Base-by-base conservation (phyloP, 1,140 invertebrate genomes). In the Augochlora pura region DNA sequence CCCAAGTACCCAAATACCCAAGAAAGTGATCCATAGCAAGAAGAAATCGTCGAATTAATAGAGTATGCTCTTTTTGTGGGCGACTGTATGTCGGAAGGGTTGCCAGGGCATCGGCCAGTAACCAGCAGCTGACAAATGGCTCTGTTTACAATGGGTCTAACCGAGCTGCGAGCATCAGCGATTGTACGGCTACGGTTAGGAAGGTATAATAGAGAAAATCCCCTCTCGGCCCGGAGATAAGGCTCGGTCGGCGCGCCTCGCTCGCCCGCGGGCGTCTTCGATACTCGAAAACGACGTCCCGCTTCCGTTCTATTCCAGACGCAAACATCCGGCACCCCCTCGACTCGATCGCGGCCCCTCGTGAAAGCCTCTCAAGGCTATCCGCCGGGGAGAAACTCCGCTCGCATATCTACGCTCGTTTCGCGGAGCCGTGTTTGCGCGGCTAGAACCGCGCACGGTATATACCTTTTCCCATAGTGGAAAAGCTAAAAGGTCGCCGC, bases 121-220 rank as follows among this genome's bases (percentile, higher is more conserved):
- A 57, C 66, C 66, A 52, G 57, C 32, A 42, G 54, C 81, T 89
- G 87, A 89, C 87, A 87, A 89, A 89, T 87, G 84, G 84, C 76
- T 87, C 85, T 89, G 88, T 88, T 89, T 89, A 88, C 86, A 88
- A 89, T 82, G 83, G 83, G 57, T 86, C 32, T 77, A 74, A 86
- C 77, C 65, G 66, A 74, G 62, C 68, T 63, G 68, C 76, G 68
- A 77, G 68, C 76, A 77, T 77, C 76, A 72, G 68, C 63, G 79
- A 86, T 85, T 75, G 72, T 67, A 46, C 65, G 62, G 59, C 64
- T 63, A 57, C 71, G 23, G 72, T 73, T 86, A 72, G 80, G 81
- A 85, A 78, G 71, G 69, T 77, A 84, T 84, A 84, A 86, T 82
- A 85, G 80, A 77, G 59, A 85, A 81, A 81, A 77, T 67, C 64